Conservation (phyloP, 2,797 vertebrate species). For the Odontamblyopus rebecca region DNA sequence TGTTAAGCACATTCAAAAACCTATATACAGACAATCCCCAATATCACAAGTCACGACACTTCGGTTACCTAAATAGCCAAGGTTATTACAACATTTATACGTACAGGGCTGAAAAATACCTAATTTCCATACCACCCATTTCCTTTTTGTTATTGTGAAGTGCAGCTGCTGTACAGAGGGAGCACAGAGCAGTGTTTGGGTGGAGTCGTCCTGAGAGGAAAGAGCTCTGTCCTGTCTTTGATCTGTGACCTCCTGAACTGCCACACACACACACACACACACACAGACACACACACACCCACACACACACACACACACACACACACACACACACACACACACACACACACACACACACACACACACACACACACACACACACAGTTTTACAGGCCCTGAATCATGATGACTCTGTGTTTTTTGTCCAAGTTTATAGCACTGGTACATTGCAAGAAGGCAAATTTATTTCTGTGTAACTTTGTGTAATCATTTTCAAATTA, state of each 20-base stretch:
- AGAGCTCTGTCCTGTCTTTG: conserved; percentile 50
- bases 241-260: conserved; percentile 38
- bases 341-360: too few species aligned
- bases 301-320: too few species aligned
- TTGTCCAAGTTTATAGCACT: neutral
- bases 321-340: too few species aligned
- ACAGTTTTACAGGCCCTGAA: neutral
- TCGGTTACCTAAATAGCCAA: too few species aligned
- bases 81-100: neutral
- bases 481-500: too few species aligned
- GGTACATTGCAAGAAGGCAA: neutral
- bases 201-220: conserved; percentile 73
- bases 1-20: too few species aligned
- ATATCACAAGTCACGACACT: too few species aligned
- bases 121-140: neutral
- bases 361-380: conserved; percentile 1
- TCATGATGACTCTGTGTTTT: neutral
- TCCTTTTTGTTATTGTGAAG: conserved; percentile 29
- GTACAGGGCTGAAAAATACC: neutral
- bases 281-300: too few species aligned
- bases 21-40: too few species aligned
- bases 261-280: too few species aligned
- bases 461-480: neutral
- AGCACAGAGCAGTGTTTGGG: conserved; percentile 69
- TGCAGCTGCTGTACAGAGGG: conserved; percentile 60